These are phyloP conservation scores for Linnaemya vulpina DNA, from an alignment of 2,888 invertebrate genomes.

Conservation along the genomic window DNA sequence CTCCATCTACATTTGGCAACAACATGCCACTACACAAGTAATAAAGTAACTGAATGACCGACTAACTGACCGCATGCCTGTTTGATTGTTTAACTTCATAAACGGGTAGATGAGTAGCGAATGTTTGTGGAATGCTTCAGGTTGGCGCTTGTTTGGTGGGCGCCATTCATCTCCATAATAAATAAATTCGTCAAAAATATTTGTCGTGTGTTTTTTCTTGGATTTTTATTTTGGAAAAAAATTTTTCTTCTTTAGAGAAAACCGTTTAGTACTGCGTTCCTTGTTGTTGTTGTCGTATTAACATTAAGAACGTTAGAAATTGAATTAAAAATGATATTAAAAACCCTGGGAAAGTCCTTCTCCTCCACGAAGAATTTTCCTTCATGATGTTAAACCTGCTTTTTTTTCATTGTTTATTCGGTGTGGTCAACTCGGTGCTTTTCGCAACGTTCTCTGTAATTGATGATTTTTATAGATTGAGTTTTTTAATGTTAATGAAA, in stretches of 20 bases:
- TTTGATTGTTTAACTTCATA: slow-evolving; percentile 57
- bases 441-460: too few species aligned
- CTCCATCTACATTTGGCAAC: slow-evolving; percentile 61
- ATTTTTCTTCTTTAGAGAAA: slow-evolving; percentile 25
- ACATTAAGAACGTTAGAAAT: slow-evolving; percentile 54
- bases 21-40: slow-evolving; percentile 45
- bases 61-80: slow-evolving; percentile 19
- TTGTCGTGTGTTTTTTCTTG: slow-evolving; percentile 41
- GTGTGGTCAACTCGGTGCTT: too few species aligned
- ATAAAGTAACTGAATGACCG: slow-evolving; percentile 34
- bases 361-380: neutral
- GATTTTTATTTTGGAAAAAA: too few species aligned
- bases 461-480: too few species aligned
- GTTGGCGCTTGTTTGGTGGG: slow-evolving; percentile 77
- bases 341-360: slow-evolving; percentile 8
- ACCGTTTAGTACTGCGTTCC: slow-evolving; percentile 30
- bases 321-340: neutral
- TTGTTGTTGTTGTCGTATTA: slow-evolving; percentile 41
- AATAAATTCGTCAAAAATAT: slow-evolving; percentile 79
- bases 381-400: neutral
- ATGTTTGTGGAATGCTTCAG: slow-evolving; percentile 66
- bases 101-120: slow-evolving; percentile 59
- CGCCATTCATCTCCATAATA: slow-evolving; percentile 82
- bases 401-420: too few species aligned
- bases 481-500: too few species aligned